Base-by-base conservation (phyloP, 2,113 vertebrate species). In the Poeciliopsis prolifica region DNA sequence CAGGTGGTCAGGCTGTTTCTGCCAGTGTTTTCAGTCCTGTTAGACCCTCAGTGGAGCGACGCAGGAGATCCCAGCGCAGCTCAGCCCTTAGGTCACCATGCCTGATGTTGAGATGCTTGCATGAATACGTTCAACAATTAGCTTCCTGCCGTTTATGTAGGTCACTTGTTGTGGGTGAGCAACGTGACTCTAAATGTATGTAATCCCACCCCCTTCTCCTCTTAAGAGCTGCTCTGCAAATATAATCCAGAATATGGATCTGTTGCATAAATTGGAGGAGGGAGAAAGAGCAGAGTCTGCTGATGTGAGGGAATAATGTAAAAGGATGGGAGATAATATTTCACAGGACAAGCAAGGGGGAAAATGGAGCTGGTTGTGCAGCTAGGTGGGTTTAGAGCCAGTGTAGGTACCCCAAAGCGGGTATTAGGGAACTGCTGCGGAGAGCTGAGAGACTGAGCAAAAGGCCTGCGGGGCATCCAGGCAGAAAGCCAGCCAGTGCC, bases 161-260 rank as follows among this genome's bases (percentile, higher is more conserved):
- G 89, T 90, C 88, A 86, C 54, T 81, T 77, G 61, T 82, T 82
- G 79, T 81, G 80, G 70, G 80, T 85, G 80, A 17, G 44, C 70
- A 63, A 69, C 15, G 15, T 44, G 86, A 91, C 87, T 89, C 78
- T 80, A 19, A 86, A 91, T 78, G 81, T 24, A 70, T 80, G 70
- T 72, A 78, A 69, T 80, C 78, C 73, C 60, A 35, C 70, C 79
- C 64, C 70, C 78, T 37, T 37, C 79, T 65, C 75, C 63, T 76
- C 48, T 26, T 75, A 69, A 75, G 61, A 82, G 72, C 61, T 68
- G 72, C 75, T 66, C 60, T 83, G 85, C 86, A 77, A 37, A 77
- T 64, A 64, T 90, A 86, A 89, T 88, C 87, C 87, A 84, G 17
- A 74, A 76, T 77, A 83, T 86, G 78, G 80, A 82, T 85, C 44